Evolutionary conservation across 2,797 vertebrate genomes (phyloP).

Genomic region (Cyclopterus lumpus): DNA sequence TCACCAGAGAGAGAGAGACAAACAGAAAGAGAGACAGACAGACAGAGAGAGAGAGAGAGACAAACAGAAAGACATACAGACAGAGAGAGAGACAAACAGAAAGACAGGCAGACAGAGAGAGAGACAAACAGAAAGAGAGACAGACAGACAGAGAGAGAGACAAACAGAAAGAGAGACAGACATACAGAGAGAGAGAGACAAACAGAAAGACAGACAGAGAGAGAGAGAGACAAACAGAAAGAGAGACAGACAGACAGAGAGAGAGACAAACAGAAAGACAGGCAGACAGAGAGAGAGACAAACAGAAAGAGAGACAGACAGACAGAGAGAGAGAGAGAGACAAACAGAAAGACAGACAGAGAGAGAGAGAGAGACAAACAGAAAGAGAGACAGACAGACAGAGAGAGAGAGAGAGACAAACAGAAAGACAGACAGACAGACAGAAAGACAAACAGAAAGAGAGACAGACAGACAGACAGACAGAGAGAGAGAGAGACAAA

Average conservation of each 20-base stretch:
- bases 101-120: background rate
- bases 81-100: background rate
- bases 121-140: background rate
- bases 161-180: background rate
- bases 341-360: background rate
- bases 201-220: no score
- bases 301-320: background rate
- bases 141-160: background rate
- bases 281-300: constrained; percentile 43
- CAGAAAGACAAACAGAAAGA: background rate
- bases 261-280: no score
- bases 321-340: background rate
- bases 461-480: no score
- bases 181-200: no score
- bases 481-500: background rate
- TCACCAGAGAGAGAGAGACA: constrained; percentile 43
- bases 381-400: background rate
- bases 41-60: background rate
- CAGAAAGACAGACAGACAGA: background rate
- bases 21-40: background rate
- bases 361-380: background rate
- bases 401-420: background rate
- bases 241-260: background rate
- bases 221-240: background rate
- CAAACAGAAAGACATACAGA: background rate